Base-by-base conservation (phyloP, 2,113 vertebrate genomes). In the Triplophysa tibetana region DNA sequence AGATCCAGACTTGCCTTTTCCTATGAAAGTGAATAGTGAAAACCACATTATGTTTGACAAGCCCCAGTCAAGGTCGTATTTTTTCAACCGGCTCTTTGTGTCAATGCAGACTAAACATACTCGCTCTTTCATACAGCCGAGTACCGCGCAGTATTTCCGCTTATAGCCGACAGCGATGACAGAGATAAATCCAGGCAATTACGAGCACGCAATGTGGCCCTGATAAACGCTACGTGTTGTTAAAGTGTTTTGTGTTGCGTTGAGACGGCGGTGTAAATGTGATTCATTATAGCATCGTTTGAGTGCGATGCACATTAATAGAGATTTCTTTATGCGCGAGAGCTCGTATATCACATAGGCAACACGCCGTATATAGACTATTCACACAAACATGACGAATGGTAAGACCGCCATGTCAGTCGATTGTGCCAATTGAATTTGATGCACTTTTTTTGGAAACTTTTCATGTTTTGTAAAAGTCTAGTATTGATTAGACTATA, bases 261-360 rank as follows among this genome's bases (percentile, higher is more conserved):
- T 26, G 70, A 75, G 54, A 82, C 43, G 43, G 8, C 21, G 11
- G 75, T 60, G 50, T 29, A 38, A 41, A 23, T 58, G 60, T 66
- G 72, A 67, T 76, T n/a, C 43, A 75, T 63, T 67, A 33, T 29
- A 41, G 50, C 19, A 48, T 38, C 70, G 17, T 68, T 24, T 60
- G 63, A 75, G 33, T 75, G 70, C 63, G 67, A 60, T 70, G 69
- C 70, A 38, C 60, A 62, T 75, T 75, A 67, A 58, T 73, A 70
- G n/a, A 13, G 23, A 61, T 82, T 82, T 14, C 54, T 43, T 67
- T 43, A 50, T 14, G 38, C 69, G 17, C 43, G 33, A 75, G 48
- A 24, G 64, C 45, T 79, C 70, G 63, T 75, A 77, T 56, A 76
- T 52, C 72, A 67, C 58, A 17, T 19, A 9, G 23, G 65, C 62